Evolutionary conservation across 2,113 vertebrate genomes (phyloP), one percentile per base, ranked within the genome.

Genomic region (Accipiter virgatus): DNA sequence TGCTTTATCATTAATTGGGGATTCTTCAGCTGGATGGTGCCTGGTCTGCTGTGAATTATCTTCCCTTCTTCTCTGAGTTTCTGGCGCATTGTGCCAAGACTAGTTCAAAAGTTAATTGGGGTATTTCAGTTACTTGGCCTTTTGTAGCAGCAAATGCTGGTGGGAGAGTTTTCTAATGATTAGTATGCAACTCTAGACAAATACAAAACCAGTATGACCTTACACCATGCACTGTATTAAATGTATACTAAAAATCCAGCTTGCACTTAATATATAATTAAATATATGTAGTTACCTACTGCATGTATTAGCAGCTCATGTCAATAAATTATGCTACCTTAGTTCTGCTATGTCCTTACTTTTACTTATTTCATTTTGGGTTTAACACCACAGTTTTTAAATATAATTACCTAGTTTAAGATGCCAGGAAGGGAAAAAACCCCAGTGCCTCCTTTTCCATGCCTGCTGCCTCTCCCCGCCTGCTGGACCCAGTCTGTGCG

Each of bases 241-340:
- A 78, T 56, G 52, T 53, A 55, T 66, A 67, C 56, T 61, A 81
- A 93, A 94, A 75, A 80, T 63, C 70, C 48, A 71, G 81, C 93
- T 95, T 95, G 84, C 70, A 91, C 71, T 85, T 90, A 56, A 29
- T 79, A 48, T 75, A 12, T 52, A 9, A 75, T 79, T 47, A 94
- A 94, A 92, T 86, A 81, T n/a, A 56, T 91, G 87, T 93, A 65
- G 81, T 65, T 93, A 52, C 15, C 31, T 90, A 40, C 81, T 56
- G 66, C 0, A 0, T 89, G 62, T 95, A 58, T 68, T 93, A 94
- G 58, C 62, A 85, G 78, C 48, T 96, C 70, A 18, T 21, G 78
- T 70, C 89, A 97, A 96, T 97, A 97, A 97, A 97, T 34, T 20
- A n/a, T 59, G 48, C 36, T 79, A 61, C 81, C 66, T 90, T 94